phyloP scores from a whole-genome alignment of 2,113 vertebrate species.

The Stictonetta naevosa region DNA sequence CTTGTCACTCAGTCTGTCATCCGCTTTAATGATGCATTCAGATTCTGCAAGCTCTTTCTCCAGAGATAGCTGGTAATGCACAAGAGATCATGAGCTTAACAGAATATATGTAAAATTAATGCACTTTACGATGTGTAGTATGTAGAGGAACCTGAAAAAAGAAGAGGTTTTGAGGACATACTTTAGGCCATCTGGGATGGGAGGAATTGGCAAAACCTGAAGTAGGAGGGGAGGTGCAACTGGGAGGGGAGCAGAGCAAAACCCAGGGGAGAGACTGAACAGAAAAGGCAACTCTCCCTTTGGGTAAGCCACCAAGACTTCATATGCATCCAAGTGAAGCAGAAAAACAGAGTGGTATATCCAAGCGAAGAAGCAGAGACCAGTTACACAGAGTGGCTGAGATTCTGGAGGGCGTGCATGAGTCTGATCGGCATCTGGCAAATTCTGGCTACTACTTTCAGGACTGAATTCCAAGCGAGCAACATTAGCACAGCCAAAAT shows the following conservation, averaged over 20 bases:
- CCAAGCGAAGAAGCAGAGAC: neutral
- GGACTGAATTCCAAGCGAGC: neutral
- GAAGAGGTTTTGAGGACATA: neutral
- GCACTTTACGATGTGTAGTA: neutral
- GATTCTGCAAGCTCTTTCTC: neutral
- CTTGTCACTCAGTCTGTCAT: conserved; percentile 19
- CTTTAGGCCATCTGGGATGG: neutral
- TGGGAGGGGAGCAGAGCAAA: neutral
- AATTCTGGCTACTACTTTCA: neutral
- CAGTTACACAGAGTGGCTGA: neutral
- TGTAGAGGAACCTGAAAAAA: conserved; percentile 40
- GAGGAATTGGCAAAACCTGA: neutral
- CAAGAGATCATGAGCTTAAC: conserved; percentile 3
- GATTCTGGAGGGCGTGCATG: neutral
- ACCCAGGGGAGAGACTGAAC: neutral
- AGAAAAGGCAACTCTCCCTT: neutral
- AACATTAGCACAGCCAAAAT: neutral
- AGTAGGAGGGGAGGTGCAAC: neutral
- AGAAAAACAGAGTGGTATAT: neutral
- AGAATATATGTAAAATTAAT: conserved; percentile 49
- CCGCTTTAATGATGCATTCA: neutral
- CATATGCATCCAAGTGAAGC: neutral
- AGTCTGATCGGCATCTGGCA: neutral
- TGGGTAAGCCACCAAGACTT: neutral
- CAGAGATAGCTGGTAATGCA: conserved; percentile 21